These are phyloP conservation scores for Pelecanoides urinatrix DNA, from an alignment of 2,113 vertebrate genomes.

Conservation along the genomic window DNA sequence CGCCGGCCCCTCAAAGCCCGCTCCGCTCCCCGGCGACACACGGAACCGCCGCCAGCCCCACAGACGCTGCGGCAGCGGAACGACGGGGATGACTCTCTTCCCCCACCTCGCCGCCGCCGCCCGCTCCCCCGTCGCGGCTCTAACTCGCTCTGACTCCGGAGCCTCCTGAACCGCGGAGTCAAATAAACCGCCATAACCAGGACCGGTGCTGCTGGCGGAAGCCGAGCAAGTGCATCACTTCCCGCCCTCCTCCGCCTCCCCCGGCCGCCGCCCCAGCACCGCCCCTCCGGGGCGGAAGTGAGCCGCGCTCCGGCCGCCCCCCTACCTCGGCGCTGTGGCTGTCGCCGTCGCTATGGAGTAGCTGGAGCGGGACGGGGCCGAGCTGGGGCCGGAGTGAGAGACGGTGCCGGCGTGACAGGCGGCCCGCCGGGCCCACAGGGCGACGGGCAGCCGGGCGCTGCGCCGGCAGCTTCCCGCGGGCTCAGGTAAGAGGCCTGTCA, in stretches of 20 bases:
- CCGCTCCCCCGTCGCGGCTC: neutral
- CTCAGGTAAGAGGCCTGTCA: constrained; percentile 50
- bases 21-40: neutral
- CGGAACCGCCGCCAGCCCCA: neutral
- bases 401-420: neutral
- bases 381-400: neutral
- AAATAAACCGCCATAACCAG: neutral
- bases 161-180: constrained; percentile 5
- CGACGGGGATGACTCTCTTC: rapidly evolving
- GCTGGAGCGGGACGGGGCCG: neutral
- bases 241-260: neutral
- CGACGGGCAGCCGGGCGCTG: neutral
- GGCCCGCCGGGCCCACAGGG: neutral
- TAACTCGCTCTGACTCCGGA: neutral
- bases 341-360: constrained; percentile 27
- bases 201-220: neutral
- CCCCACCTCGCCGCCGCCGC: neutral
- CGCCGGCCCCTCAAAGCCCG: too few relatives aligned
- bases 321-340: neutral
- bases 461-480: neutral
- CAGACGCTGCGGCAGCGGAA: rapidly evolving
- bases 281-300: neutral
- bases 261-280: neutral
- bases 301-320: neutral
- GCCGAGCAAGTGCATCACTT: neutral